Conservation (phyloP, 2,797 vertebrate genomes). For the Carapus acus region DNA sequence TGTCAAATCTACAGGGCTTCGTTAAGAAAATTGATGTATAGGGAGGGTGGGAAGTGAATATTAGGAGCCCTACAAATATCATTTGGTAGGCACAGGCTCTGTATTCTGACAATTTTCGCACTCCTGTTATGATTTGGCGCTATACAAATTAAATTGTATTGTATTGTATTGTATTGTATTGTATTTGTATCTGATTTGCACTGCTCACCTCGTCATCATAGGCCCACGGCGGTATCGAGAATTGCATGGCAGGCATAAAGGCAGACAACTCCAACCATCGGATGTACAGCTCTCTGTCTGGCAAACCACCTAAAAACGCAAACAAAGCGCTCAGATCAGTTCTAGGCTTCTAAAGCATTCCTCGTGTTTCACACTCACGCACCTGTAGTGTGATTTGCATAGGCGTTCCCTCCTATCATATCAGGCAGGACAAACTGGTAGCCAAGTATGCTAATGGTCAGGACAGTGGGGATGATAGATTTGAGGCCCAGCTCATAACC, state of each 20-base stretch:
- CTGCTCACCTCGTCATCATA: conserved; percentile 76
- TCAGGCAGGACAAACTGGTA: conserved; percentile 85
- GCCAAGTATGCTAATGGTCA: conserved; percentile 76
- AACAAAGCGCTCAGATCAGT: conserved; percentile 14
- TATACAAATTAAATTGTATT: too few relatives aligned
- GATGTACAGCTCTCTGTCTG: conserved; percentile 88
- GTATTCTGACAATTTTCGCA: too few relatives aligned
- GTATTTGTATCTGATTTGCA: neutral
- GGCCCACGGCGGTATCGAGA: conserved; percentile 90
- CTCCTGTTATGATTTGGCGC: too few relatives aligned
- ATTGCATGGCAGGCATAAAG: conserved; percentile 96
- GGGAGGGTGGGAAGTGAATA: too few relatives aligned
- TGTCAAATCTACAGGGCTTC: too few relatives aligned
- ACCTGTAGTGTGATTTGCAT: conserved; percentile 70
- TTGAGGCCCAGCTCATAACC: conserved; percentile 89
- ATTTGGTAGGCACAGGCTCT: too few relatives aligned
- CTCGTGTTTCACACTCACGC: neutral
- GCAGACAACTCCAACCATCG: conserved; percentile 92
- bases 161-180: too few relatives aligned
- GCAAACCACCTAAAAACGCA: conserved; percentile 57
- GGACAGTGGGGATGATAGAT: conserved; percentile 89
- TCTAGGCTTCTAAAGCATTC: conserved; percentile 1
- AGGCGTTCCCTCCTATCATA: conserved; percentile 83
- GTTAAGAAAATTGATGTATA: too few relatives aligned
- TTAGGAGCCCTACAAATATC: too few relatives aligned